Percentiles rank a stretch among this genome's conserved stretches.
These are phyloP conservation scores for Ceuthmochares aereus DNA, from an alignment of 2,113 vertebrate species.

Conservation along the genomic window DNA sequence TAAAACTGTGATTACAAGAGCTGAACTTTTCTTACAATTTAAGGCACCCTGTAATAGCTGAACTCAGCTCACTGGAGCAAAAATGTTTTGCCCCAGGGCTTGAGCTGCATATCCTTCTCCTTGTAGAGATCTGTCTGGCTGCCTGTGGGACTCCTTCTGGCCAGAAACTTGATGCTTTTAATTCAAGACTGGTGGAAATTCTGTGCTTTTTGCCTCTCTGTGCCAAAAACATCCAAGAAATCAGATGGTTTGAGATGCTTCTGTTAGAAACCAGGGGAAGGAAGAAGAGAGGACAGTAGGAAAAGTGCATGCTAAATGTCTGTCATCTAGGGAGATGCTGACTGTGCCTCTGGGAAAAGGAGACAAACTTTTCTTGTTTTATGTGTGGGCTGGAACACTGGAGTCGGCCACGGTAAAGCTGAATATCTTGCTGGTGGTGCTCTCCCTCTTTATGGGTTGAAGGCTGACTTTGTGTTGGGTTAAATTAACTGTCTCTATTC, in stretches of 20 bases:
- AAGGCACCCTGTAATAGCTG: not conserved
- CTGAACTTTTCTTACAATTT: not conserved
- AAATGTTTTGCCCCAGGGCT: not conserved
- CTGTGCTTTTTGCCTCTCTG: not conserved
- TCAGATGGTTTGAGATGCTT: not conserved
- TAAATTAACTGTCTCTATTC: not conserved
- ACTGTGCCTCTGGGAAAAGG: not conserved
- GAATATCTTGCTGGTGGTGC: rapidly evolving
- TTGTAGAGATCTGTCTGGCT: not conserved
- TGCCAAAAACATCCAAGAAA: not conserved
- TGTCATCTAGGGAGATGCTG: not conserved
- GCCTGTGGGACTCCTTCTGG: not conserved
- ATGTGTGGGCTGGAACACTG: not conserved
- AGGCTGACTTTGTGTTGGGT: not conserved
- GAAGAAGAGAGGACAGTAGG: not conserved
- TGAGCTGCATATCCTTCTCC: not conserved
- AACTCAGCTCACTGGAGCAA: not conserved
- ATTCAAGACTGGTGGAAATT: not conserved
- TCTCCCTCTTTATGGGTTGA: not conserved
- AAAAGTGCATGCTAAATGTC: not conserved
- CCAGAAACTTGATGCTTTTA: not conserved
- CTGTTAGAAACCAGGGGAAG: not conserved
- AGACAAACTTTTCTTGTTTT: not conserved
- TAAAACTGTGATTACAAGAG: not conserved
- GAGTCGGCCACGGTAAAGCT: not conserved